Conservation (phyloP, 2,113 vertebrate species). For the Chloropsis cyanopogon region DNA sequence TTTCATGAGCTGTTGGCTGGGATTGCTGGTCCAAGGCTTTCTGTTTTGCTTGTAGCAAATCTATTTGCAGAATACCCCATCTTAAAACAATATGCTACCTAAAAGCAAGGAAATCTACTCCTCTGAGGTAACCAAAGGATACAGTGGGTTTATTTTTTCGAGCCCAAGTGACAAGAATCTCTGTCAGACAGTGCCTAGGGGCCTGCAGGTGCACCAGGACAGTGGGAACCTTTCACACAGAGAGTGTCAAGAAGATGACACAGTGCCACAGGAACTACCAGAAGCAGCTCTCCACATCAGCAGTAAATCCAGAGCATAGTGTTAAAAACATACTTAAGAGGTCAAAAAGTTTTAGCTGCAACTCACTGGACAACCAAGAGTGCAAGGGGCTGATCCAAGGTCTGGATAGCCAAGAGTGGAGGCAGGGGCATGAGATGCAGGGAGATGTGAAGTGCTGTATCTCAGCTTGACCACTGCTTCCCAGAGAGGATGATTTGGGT, state of each 20-base stretch:
- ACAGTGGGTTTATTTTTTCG: not conserved
- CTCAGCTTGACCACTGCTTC: rapidly evolving
- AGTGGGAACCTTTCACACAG: rapidly evolving
- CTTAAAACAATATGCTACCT: not conserved
- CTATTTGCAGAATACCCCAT: not conserved
- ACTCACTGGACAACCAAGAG: not conserved
- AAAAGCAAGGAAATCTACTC: not conserved
- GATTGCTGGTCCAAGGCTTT: not conserved
- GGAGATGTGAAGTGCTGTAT: not conserved
- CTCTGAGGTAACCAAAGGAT: not conserved
- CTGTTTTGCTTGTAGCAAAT: not conserved
- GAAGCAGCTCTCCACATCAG: not conserved
- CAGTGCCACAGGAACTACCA: not conserved
- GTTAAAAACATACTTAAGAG: not conserved
- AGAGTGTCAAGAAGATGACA: not conserved
- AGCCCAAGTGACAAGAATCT: not conserved
- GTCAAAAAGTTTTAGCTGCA: not conserved
- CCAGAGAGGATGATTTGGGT: not conserved
- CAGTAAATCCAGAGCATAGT: not conserved
- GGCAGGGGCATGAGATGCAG: rapidly evolving
- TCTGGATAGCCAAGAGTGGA: not conserved
- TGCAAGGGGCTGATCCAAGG: not conserved
- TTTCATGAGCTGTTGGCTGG: not conserved
- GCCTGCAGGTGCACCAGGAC: not conserved
- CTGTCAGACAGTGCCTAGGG: not conserved